Evolutionary conservation across 2,888 invertebrate genomes (phyloP), one percentile per base, ranked within the genome.

Genomic region (Chloromyia formosa): DNA sequence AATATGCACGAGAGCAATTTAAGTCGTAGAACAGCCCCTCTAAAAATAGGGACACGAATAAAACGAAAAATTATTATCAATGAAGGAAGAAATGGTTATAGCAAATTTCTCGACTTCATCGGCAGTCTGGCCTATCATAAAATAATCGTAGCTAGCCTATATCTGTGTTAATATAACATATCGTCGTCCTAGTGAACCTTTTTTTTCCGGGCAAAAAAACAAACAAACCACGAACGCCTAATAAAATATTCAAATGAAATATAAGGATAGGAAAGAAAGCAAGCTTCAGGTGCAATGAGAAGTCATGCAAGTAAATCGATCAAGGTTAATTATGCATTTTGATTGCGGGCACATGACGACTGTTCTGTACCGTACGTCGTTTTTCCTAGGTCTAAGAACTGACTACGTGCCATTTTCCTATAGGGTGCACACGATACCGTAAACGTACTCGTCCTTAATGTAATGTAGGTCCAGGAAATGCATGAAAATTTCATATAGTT

Each of bases 261-360:
- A 40, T 35, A 49, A 12, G 49, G 16, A 10, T 49, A 7, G 49
- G 40, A 71, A 10, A 56, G 27, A 7, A 35, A 56, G 23, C 10
- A 14, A 1, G 16, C 35, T 56, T 54, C 54, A 20, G 20, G 49
- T 73, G 61, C 73, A 49, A 45, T 60, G 27, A 45, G 60, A 23
- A 73, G 23, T 73, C 73, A 73, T 73, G 73, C 73, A 73, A 73
- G 73, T 73, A 73, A n/a, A 73, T 73, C 73, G 73, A 73, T 73
- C 73, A 73, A 60, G 49, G 56, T 73, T 73, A 73, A 73, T 73
- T 73, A 73, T 73, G 73, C 73, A 73, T 73, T 73, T 49, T 71
- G 56, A 56, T 71, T 56, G 58, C 58, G 40, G 16, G 40, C 16
- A 16, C 10, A 61, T 20, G 60, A 35, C 27, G 27, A 35, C 27